Percentiles rank a stretch among this genome's conserved stretches.
Evolutionary conservation across 2,888 invertebrate species (phyloP).

Genomic region (Cremastinae sp.): DNA sequence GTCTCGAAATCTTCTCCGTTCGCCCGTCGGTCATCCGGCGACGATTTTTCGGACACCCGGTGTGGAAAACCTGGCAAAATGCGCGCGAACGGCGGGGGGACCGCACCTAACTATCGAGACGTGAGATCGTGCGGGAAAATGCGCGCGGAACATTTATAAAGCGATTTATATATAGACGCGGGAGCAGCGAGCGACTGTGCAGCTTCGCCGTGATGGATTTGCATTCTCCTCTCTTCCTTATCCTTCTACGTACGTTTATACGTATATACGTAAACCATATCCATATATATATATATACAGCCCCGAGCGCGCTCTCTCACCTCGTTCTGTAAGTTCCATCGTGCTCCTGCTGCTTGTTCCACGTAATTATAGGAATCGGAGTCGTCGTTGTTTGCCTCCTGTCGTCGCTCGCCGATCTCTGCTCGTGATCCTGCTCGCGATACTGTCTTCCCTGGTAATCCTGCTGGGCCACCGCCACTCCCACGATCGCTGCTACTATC

Average conservation of each 20-base stretch:
- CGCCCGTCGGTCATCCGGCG: no score
- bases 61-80: no score
- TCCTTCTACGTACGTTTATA: conserved; percentile 1
- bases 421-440: conserved; percentile 59
- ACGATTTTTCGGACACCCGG: no score
- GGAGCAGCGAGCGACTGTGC: not conserved
- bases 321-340: conserved; percentile 92
- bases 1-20: no score
- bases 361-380: conserved; percentile 90
- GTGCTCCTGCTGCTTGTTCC: conserved; percentile 91
- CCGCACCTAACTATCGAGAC: conserved; percentile 40
- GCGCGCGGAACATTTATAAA: conserved; percentile 9
- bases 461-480: conserved; percentile 75
- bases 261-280: no score
- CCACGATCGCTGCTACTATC: conserved; percentile 73
- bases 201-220: not conserved
- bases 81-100: not conserved
- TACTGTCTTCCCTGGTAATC: conserved; percentile 65
- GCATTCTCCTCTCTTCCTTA: not conserved
- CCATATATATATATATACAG: no score
- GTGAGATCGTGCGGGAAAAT: conserved; percentile 3
- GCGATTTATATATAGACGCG: conserved; percentile 6
- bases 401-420: conserved; percentile 63
- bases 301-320: conserved; percentile 78
- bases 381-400: conserved; percentile 83